Evolutionary conservation across 2,797 vertebrate genomes (phyloP).

Genomic region (Neosilurus mollespiculum): DNA sequence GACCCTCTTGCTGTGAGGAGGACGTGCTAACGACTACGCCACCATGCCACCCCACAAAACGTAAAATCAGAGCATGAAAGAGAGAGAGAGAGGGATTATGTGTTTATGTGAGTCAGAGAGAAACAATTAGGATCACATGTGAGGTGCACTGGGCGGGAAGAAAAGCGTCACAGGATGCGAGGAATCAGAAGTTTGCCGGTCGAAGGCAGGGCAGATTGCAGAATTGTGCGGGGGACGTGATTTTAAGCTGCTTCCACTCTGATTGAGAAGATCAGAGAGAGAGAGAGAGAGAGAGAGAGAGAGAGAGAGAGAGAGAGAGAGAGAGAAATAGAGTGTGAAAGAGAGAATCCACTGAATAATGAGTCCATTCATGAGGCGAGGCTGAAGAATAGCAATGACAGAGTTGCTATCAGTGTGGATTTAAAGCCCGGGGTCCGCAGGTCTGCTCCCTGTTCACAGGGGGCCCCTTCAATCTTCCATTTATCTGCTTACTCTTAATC

Average conservation of each 20-base stretch:
- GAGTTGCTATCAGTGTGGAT: constrained; percentile 76
- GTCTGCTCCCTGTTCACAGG: constrained; percentile 60
- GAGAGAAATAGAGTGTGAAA: constrained; percentile 62
- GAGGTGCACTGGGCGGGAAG: background rate
- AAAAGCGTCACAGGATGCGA: background rate
- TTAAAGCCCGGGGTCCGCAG: constrained; percentile 74
- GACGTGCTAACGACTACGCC: too few relatives aligned
- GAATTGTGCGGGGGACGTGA: constrained; percentile 40
- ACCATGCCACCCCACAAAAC: too few relatives aligned
- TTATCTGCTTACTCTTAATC: constrained; percentile 82
- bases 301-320: constrained; percentile 63
- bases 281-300: too few relatives aligned
- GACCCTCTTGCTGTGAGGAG: too few relatives aligned
- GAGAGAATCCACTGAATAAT: constrained; percentile 72
- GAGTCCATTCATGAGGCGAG: constrained; percentile 72
- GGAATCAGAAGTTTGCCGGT: constrained; percentile 3
- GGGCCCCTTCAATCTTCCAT: constrained; percentile 74
- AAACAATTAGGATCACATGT: background rate
- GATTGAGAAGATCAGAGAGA: constrained; percentile 77
- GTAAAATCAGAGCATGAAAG: background rate
- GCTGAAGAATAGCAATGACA: constrained; percentile 70
- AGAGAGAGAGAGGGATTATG: background rate
- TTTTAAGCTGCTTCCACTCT: constrained; percentile 74
- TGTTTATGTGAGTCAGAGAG: background rate
- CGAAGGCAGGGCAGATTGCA: background rate